Evolutionary conservation across 2,113 vertebrate genomes (phyloP).

Genomic region (Anhinga rufa): DNA sequence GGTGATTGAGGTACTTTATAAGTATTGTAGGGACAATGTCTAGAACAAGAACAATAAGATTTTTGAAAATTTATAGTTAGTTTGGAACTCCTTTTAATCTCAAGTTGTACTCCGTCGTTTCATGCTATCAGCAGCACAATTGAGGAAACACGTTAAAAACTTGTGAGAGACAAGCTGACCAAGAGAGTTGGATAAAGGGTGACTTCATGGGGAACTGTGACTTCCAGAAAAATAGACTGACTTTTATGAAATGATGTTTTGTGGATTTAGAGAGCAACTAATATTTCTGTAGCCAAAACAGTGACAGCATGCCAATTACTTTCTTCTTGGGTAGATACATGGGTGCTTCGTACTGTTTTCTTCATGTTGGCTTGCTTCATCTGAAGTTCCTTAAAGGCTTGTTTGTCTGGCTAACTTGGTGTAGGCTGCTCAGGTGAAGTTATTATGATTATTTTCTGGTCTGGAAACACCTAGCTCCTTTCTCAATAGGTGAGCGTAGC

Average conservation of each 20-base stretch:
- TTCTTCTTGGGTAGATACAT: not conserved
- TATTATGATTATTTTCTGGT: not conserved
- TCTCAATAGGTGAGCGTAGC: not conserved
- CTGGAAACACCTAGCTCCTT: not conserved
- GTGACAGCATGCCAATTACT: not conserved
- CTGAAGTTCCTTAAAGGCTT: not conserved
- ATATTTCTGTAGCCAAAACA: not conserved
- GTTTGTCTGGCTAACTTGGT: not conserved
- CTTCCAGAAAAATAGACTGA: not conserved
- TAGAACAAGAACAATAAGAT: not conserved
- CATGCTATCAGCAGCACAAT: not conserved
- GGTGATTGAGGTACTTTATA: not conserved
- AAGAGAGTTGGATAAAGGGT: not conserved
- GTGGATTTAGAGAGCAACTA: not conserved
- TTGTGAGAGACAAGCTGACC: not conserved
- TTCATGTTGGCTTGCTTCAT: not conserved
- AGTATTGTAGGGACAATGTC: not conserved
- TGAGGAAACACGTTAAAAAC: not conserved
- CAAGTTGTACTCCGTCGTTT: rapidly evolving
- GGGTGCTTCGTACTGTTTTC: not conserved
- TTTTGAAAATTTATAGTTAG: not conserved
- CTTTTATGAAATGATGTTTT: not conserved
- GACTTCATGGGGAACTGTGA: not conserved
- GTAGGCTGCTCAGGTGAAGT: not conserved
- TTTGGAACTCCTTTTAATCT: not conserved